These are phyloP conservation scores for Chauna torquata DNA, from an alignment of 2,113 vertebrate genomes.

Conservation along the genomic window DNA sequence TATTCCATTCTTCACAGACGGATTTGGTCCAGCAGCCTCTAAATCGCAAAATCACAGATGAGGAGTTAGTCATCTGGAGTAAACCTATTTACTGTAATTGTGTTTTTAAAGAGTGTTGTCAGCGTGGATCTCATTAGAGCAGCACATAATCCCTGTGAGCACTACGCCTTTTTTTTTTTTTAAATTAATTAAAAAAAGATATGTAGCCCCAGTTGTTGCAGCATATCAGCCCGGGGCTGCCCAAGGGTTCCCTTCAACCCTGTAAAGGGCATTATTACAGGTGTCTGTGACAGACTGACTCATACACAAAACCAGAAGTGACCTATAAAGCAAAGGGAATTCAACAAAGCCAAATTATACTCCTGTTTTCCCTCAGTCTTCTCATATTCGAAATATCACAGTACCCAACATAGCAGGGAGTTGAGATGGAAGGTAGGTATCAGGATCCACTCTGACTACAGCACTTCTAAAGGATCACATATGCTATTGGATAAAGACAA, in stretches of 20 bases:
- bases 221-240: neutral
- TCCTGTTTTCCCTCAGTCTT: neutral
- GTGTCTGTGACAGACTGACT: neutral
- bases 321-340: neutral
- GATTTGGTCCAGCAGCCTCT: neutral
- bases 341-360: neutral
- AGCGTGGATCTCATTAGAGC: neutral
- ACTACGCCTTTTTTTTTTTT: neutral
- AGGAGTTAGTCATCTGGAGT: neutral
- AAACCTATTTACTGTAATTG: neutral
- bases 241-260: neutral
- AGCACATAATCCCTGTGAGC: neutral
- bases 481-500: neutral
- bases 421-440: neutral
- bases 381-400: neutral
- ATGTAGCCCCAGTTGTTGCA: neutral
- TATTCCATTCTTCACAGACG: neutral
- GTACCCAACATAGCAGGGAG: neutral
- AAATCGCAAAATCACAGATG: neutral
- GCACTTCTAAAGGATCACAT: neutral
- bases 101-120: neutral
- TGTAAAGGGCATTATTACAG: neutral
- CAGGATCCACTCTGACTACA: neutral
- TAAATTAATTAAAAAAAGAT: neutral
- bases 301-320: neutral